These are phyloP conservation scores for Spodoptera littoralis DNA, from an alignment of 2,888 invertebrate genomes.

Conservation along the genomic window DNA sequence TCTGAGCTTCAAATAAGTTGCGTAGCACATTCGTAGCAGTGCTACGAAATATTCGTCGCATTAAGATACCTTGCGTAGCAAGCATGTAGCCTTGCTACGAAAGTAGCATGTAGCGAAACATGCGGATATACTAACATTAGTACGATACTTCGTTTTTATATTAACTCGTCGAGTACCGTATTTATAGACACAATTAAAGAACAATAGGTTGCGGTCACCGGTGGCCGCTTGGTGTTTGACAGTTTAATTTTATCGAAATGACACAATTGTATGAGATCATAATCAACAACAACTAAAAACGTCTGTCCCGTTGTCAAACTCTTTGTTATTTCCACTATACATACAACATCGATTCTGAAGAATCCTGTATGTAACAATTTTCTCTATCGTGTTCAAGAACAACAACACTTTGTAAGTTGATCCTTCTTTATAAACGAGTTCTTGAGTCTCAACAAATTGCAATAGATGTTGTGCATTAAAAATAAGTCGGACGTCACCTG, in stretches of 20 bases:
- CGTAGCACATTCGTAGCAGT: slow-evolving; percentile 18
- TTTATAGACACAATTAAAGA: too few relatives aligned
- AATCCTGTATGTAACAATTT: not conserved
- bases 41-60: slow-evolving; percentile 3
- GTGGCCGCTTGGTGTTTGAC: too few relatives aligned
- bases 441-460: slow-evolving; percentile 60
- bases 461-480: slow-evolving; percentile 72
- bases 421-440: slow-evolving; percentile 42
- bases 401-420: slow-evolving; percentile 14
- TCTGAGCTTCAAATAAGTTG: not conserved
- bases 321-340: not conserved
- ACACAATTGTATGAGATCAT: too few relatives aligned
- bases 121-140: too few relatives aligned
- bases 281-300: too few relatives aligned
- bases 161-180: too few relatives aligned
- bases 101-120: slow-evolving; percentile 27
- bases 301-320: too few relatives aligned
- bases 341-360: not conserved
- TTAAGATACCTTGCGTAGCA: slow-evolving; percentile 16
- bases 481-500: slow-evolving; percentile 76
- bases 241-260: too few relatives aligned
- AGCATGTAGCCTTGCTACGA: slow-evolving; percentile 35
- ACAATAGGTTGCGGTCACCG: too few relatives aligned
- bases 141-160: too few relatives aligned
- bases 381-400: slow-evolving; percentile 3